Percentiles rank a stretch among this genome's conserved stretches.
phyloP scores from a whole-genome alignment of 2,888 invertebrate genomes.

The Celastrina argiolus region DNA sequence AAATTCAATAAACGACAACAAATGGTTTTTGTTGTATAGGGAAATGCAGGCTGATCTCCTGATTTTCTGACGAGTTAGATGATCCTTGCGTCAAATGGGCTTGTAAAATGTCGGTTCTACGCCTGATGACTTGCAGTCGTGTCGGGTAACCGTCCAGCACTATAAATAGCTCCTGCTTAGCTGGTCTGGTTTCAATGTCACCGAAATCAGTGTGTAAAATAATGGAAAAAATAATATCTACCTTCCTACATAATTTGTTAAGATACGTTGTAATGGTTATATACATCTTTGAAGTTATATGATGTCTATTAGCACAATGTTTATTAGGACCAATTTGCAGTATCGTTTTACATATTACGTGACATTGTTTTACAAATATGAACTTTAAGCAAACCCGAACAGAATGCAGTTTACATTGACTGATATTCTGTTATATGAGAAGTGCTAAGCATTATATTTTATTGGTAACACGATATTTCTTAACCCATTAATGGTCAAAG shows the following conservation, averaged over 20 bases:
- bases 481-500: too few species aligned
- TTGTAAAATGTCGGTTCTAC: too few species aligned
- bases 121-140: too few species aligned
- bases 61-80: too few species aligned
- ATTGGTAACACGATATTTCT: neutral
- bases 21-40: too few species aligned
- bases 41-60: too few species aligned
- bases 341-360: neutral
- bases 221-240: neutral
- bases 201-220: too few species aligned
- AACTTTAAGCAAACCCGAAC: neutral
- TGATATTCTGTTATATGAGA: neutral
- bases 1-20: too few species aligned
- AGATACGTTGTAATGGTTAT: neutral
- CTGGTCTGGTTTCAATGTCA: too few species aligned
- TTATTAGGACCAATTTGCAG: neutral
- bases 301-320: constrained; percentile 4
- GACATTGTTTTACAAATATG: neutral
- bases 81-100: too few species aligned
- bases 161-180: too few species aligned
- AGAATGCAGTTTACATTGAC: neutral
- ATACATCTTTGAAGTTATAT: neutral
- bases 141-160: too few species aligned
- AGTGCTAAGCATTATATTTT: neutral
- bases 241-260: neutral